These are phyloP conservation scores for Conopomorpha cramerella DNA, from an alignment of 1,140 invertebrate species.

Conservation along the genomic window DNA sequence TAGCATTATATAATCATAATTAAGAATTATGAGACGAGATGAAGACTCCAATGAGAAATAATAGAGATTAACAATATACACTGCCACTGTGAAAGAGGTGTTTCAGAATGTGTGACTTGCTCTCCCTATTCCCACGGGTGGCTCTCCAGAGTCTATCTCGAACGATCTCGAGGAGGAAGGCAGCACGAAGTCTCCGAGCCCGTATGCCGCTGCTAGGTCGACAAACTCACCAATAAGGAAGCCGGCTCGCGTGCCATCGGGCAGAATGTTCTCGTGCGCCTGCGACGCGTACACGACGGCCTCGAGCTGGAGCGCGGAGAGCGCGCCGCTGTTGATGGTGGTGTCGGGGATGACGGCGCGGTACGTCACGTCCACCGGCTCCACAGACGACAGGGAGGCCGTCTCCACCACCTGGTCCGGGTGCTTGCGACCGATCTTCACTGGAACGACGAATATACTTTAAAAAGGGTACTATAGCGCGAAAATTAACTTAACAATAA, in stretches of 20 bases:
- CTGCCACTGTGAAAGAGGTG: neutral
- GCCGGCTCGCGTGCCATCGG: conserved; percentile 89
- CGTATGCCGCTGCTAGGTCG: no score
- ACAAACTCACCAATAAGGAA: conserved; percentile 86
- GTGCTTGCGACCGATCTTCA: conserved; percentile 94
- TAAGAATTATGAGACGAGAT: no score
- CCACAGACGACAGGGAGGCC: conserved; percentile 94
- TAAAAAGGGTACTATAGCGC: no score
- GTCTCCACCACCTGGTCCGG: conserved; percentile 99
- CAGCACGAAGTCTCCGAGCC: no score
- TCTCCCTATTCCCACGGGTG: no score
- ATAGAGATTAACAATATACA: neutral
- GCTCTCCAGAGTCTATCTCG: no score
- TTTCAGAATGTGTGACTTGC: no score
- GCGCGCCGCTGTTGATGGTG: conserved; percentile 79
- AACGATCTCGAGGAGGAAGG: no score
- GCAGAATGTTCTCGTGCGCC: conserved; percentile 91
- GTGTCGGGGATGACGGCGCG: conserved; percentile 83
- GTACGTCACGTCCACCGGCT: conserved; percentile 94
- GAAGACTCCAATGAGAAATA: no score
- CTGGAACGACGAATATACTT: no score
- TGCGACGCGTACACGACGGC: conserved; percentile 96
- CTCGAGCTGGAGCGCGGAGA: conserved; percentile 96
- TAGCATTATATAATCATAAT: no score
- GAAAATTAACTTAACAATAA: no score